Evolutionary conservation across 2,888 invertebrate species (phyloP).

Genomic region (Orchesella flavescens): DNA sequence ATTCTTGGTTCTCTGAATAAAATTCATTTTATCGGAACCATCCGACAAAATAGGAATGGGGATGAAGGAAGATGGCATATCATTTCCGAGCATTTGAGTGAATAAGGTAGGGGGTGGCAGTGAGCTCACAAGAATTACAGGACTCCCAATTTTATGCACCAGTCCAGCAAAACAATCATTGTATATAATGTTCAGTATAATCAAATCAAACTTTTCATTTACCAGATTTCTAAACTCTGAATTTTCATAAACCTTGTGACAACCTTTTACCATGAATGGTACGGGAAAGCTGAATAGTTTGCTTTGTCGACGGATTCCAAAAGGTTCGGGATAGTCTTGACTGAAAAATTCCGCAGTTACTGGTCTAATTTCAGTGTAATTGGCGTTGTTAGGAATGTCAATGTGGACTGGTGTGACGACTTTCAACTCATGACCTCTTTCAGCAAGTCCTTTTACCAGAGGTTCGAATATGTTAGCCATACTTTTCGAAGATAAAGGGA

Average conservation of each 20-base stretch:
- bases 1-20: slow-evolving; percentile 73
- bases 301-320: slow-evolving; percentile 34
- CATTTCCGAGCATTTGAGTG: no score
- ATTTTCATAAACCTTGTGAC: slow-evolving; percentile 52
- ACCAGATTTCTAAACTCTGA: slow-evolving; percentile 19
- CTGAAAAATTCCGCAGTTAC: slow-evolving; percentile 54
- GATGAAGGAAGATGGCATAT: slow-evolving; percentile 39
- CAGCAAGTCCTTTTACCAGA: slow-evolving; percentile 69
- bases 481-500: slow-evolving; percentile 65
- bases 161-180: slow-evolving; percentile 75
- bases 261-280: slow-evolving; percentile 35
- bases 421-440: slow-evolving; percentile 72
- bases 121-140: not conserved
- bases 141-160: not conserved
- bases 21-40: slow-evolving; percentile 72
- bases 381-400: slow-evolving; percentile 74
- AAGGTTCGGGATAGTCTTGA: no score
- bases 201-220: slow-evolving; percentile 71
- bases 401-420: slow-evolving; percentile 72
- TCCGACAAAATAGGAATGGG: slow-evolving; percentile 34
- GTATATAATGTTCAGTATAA: slow-evolving; percentile 73
- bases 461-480: slow-evolving; percentile 75
- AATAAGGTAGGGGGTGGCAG: not conserved
- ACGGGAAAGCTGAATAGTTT: slow-evolving; percentile 7
- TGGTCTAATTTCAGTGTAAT: slow-evolving; percentile 68